Base-by-base conservation (phyloP, 2,113 vertebrate genomes). In the Ptychochromis oligacanthus region DNA sequence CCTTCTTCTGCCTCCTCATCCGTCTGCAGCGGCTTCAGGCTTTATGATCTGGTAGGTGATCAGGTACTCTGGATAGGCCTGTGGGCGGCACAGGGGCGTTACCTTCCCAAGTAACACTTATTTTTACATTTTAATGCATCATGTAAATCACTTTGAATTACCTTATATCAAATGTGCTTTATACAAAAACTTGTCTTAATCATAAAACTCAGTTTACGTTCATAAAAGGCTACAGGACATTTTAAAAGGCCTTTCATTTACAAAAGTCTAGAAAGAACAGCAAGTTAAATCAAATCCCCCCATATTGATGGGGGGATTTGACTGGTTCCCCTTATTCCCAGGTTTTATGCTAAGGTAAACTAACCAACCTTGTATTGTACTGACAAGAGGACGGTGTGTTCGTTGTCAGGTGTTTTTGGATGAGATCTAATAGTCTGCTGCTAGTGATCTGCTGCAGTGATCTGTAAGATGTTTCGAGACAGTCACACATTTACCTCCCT, bases 1-100 rank as follows among this genome's bases (percentile, higher is more conserved):
- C n/a, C 58, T 15, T 58, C 14, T 5, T 46, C 49, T 52, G 6
- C 31, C 28, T 77, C 76, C 38, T 89, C 76, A 85, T 72, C 87
- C 26, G 1, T 86, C 95, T 10, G 96, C 89, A 2, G 96, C 94
- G 92, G 97, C 96, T 64, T 97, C 97, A 3, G 97, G 97, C 84
- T 97, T 98, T 95, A 97, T 91, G 87, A 98, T 98, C 95, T 97
- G 97, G 94, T 98, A 98, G 0, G 97, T 97, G 92, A 98, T 98
- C 85, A 98, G 96, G 95, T 98, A 98, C 85, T 98, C 97, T 1
- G 97, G 97, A 88, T 97, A 98, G 0, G 97, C 97, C 97, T 98
- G 90, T 56, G 64, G 54, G 90, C 46, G 11, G 82, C 78, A 15
- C 24, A 40, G 83, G 87, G 59, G 77, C 11, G 24, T 83, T 76